phyloP scores from a whole-genome alignment of 2,113 vertebrate genomes.

The Nyctereutes procyonoides region DNA sequence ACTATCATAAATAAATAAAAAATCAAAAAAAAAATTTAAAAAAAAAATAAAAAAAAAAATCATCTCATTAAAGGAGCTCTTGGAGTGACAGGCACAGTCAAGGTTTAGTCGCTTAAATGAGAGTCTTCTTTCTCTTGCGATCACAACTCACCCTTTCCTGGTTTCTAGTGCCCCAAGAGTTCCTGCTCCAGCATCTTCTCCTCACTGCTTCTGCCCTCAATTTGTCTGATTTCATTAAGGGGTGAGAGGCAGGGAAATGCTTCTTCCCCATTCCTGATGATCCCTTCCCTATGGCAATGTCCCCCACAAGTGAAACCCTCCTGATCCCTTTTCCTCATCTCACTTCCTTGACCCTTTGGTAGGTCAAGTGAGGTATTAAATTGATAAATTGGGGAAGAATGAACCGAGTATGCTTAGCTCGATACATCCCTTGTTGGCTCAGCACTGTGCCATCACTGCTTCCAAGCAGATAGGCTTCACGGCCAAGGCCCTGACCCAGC shows the following conservation, averaged over 20 bases:
- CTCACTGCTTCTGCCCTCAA: neutral
- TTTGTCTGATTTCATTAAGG: neutral
- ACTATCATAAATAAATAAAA: too few relatives aligned
- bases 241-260: neutral
- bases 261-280: neutral
- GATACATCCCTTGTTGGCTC: neutral
- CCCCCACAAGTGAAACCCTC: neutral
- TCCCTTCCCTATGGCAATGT: neutral
- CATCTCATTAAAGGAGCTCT: neutral
- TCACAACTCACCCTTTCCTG: neutral
- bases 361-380: neutral
- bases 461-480: fast-evolving
- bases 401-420: neutral
- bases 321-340: neutral
- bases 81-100: neutral
- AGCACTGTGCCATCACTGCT: neutral
- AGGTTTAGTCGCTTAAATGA: neutral
- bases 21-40: too few relatives aligned
- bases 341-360: neutral
- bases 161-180: neutral
- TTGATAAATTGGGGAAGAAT: neutral
- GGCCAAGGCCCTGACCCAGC: neutral
- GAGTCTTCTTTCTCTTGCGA: neutral
- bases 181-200: neutral
- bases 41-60: too few relatives aligned